Evolutionary conservation across 2,797 vertebrate species (phyloP), one percentile per base, ranked within the genome.

Genomic region (Cynodonichthys magdalenae): DNA sequence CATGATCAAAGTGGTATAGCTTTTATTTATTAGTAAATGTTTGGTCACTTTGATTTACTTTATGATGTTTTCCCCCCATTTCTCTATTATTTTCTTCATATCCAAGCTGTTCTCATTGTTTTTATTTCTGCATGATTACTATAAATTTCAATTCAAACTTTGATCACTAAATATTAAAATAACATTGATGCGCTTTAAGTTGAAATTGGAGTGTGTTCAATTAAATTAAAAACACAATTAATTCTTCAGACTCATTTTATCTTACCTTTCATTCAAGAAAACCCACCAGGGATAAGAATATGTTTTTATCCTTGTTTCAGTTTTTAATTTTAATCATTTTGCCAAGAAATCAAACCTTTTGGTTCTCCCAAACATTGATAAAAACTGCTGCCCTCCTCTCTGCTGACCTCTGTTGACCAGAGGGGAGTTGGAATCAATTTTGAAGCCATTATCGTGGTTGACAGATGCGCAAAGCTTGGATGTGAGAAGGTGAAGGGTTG

Each of bases 401-500:
- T 64, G 49, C 44, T 47, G 66, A 47, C 55, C 62, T 48, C 18
- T 45, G 54, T 54, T 53, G 58, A 60, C 61, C 27, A 49, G 19
- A 68, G 28, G 54, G 52, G 76, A 82, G 83, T 66, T 75, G 70
- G 71, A 86, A 90, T 90, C 78, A 74, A 86, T 88, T 74, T 56
- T 69, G 54, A 65, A 77, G 77, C 34, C 0, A 53, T 84, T 84
- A 86, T 87, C 74, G 15, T 36, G 27, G 36, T 61, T 78, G 81
- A 77, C 82, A 86, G 83, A 85, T 78, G 86, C 62, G 47, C 8
- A 2, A 75, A 57, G 71, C 71, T 14, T 18, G 42, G 3, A 71
- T 56, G 68, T 76, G 62, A 74, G 86, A 82, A 86, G 90, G 85
- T 89, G 79, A 82, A 63, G 31, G 81, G 81, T 83, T 29, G 56